Evolutionary conservation across 92 coral and sea anemone genomes (phyloP).

Genomic region (Galaxea fascicularis): DNA sequence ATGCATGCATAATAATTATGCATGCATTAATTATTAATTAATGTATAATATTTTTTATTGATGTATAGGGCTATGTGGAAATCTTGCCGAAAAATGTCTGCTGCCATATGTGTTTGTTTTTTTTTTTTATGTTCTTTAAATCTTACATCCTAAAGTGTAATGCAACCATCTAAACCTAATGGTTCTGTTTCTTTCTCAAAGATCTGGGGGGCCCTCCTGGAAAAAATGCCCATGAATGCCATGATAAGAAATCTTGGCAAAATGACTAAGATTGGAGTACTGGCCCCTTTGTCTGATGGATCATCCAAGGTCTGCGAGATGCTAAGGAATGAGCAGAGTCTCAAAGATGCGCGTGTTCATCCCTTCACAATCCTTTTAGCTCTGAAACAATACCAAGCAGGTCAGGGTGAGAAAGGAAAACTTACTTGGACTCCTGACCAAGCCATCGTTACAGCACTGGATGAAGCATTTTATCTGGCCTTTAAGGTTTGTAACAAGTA

Average conservation of each 20-base stretch:
- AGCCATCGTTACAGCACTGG: slow-evolving; percentile 79
- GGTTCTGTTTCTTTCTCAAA: not conserved
- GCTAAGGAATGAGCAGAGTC: slow-evolving; percentile 51
- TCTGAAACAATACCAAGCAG: slow-evolving; percentile 82
- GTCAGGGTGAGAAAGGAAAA: slow-evolving; percentile 94
- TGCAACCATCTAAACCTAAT: not conserved
- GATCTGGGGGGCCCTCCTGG: slow-evolving; percentile 92
- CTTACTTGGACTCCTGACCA: slow-evolving; percentile 82
- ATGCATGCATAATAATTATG: too few relatives aligned
- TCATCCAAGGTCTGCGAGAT: slow-evolving; percentile 60
- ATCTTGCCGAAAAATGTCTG: too few relatives aligned
- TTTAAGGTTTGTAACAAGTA: slow-evolving; percentile 79
- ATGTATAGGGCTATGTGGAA: too few relatives aligned
- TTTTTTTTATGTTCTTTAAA: too few relatives aligned
- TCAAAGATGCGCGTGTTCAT: slow-evolving; percentile 87
- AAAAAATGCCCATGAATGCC: slow-evolving; percentile 98
- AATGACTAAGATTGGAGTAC: slow-evolving; percentile 84
- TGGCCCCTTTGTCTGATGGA: slow-evolving; percentile 73
- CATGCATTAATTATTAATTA: too few relatives aligned
- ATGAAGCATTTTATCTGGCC: slow-evolving; percentile 87
- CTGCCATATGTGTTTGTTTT: too few relatives aligned
- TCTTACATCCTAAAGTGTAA: too few relatives aligned
- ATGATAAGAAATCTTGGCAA: slow-evolving; percentile 96
- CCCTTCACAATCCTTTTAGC: slow-evolving; percentile 90
- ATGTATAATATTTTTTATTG: too few relatives aligned